Conservation (phyloP, 2,113 vertebrate genomes). For the Canis aureus region DNA sequence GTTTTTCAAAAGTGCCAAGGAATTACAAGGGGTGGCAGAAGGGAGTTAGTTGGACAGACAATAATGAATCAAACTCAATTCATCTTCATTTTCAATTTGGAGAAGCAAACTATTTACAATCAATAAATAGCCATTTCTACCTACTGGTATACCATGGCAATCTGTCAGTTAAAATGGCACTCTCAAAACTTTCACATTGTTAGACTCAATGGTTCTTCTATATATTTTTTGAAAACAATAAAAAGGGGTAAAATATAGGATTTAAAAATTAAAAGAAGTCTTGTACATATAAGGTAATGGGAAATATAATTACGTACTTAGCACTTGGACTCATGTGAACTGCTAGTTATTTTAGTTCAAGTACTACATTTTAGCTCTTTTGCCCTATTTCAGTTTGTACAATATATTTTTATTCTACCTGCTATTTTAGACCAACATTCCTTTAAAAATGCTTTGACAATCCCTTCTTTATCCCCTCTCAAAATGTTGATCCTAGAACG, state of each 20-base stretch:
- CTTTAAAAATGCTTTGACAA: slow-evolving; percentile 63
- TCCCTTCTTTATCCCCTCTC: slow-evolving; percentile 57
- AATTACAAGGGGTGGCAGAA: background rate
- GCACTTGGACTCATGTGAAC: slow-evolving; percentile 74
- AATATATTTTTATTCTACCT: slow-evolving; percentile 75
- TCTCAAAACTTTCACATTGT: background rate
- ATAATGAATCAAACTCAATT: background rate
- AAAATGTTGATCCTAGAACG: slow-evolving; percentile 59
- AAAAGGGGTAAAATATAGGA: slow-evolving; percentile 50
- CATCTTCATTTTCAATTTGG: slow-evolving; percentile 30
- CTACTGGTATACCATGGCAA: background rate
- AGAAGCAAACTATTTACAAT: background rate
- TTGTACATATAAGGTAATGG: slow-evolving; percentile 71
- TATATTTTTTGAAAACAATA: background rate
- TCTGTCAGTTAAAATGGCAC: background rate
- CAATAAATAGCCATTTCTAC: background rate
- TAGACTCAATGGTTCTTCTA: background rate
- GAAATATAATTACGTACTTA: slow-evolving; percentile 74
- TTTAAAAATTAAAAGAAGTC: slow-evolving; percentile 60
- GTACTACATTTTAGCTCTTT: slow-evolving; percentile 68
- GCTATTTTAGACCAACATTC: slow-evolving; percentile 69
- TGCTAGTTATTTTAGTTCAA: slow-evolving; percentile 69
- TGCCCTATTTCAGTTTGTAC: slow-evolving; percentile 73
- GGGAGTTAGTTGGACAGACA: background rate
- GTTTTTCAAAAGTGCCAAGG: background rate